A percentile compares a stretch with the other conserved stretches of the same genome.
These are phyloP conservation scores for Desmodus rotundus DNA, from an alignment of 2,113 vertebrate genomes.

Conservation along the genomic window DNA sequence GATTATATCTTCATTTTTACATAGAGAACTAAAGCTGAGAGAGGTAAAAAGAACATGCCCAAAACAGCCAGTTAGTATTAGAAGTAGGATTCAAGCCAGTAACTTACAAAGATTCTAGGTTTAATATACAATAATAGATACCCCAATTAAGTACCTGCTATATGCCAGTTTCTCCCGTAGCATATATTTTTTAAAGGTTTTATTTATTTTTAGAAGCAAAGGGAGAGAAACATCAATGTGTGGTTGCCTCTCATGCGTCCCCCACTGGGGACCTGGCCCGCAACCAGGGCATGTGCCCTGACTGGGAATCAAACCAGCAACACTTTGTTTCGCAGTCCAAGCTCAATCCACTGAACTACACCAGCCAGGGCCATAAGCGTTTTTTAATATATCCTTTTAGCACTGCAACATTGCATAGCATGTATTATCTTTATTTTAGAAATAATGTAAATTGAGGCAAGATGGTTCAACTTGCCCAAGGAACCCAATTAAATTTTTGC, in stretches of 20 bases:
- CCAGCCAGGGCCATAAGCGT: not conserved
- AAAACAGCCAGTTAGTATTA: not conserved
- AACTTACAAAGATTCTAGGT: not conserved
- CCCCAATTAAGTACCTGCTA: not conserved
- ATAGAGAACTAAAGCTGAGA: not conserved
- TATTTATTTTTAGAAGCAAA: too few relatives aligned
- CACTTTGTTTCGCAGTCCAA: too few relatives aligned
- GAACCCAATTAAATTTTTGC: not conserved
- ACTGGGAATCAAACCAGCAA: too few relatives aligned
- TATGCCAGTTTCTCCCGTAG: not conserved
- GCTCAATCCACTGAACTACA: too few relatives aligned
- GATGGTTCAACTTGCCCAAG: not conserved
- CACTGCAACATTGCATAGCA: too few relatives aligned
- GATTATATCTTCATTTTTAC: not conserved
- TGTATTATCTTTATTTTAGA: not conserved
- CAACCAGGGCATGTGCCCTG: too few relatives aligned
- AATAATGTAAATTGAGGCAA: not conserved
- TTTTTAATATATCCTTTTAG: not conserved
- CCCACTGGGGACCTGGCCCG: too few relatives aligned
- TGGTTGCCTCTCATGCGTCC: too few relatives aligned
- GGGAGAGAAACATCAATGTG: too few relatives aligned
- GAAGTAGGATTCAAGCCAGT: not conserved
- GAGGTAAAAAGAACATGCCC: not conserved
- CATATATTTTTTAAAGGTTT: not conserved
- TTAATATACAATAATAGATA: not conserved